Conservation (phyloP, 2,888 invertebrate genomes). For the Brachyopa scutellaris region DNA sequence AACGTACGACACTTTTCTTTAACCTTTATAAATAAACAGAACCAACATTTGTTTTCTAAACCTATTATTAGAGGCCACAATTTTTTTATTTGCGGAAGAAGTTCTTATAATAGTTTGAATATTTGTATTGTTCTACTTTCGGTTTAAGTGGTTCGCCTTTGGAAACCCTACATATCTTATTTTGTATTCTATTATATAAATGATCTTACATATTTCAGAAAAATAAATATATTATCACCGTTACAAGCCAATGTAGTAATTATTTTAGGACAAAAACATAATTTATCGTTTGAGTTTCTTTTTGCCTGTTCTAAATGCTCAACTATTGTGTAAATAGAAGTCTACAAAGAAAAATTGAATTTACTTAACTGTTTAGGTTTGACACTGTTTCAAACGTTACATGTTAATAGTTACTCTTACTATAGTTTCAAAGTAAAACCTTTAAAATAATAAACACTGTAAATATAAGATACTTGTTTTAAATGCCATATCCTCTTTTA, state of each 20-base stretch:
- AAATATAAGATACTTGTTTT: constrained; percentile 1
- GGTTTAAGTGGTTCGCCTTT: constrained; percentile 27
- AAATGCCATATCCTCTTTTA: constrained; percentile 7
- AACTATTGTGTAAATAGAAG: constrained; percentile 21
- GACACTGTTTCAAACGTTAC: background rate
- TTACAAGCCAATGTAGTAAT: constrained; percentile 53
- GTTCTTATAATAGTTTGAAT: constrained; percentile 24
- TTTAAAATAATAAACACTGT: background rate
- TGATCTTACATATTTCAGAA: constrained; percentile 36
- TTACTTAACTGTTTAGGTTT: background rate
- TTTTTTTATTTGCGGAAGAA: constrained; percentile 52
- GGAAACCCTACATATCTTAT: constrained; percentile 42
- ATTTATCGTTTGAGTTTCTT: background rate
- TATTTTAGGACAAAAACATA: constrained; percentile 25
- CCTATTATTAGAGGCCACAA: constrained; percentile 25
- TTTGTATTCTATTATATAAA: constrained; percentile 22
- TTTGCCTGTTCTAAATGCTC: constrained; percentile 12
- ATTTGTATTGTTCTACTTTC: constrained; percentile 9
- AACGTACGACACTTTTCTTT: no score
- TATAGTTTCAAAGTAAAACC: background rate
- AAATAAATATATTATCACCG: constrained; percentile 59
- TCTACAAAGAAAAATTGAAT: constrained; percentile 24
- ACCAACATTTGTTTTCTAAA: background rate
- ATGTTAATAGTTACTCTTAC: constrained; percentile 3
- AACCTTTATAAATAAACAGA: no score